phyloP scores from a whole-genome alignment of 92 coral and sea anemone genomes.

The Zoanthus solanderi region DNA sequence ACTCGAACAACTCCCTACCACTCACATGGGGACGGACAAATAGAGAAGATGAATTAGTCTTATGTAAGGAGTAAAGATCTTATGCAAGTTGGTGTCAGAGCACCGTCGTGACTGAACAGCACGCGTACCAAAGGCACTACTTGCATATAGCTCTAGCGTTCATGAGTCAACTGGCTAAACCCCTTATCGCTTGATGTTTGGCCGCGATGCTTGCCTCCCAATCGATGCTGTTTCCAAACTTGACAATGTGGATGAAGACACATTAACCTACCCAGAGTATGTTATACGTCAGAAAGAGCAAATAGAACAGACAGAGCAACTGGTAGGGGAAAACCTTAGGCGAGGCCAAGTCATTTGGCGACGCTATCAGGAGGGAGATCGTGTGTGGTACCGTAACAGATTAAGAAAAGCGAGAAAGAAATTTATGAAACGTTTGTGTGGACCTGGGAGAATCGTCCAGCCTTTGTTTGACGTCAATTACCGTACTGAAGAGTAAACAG shows the following conservation, averaged over 20 bases:
- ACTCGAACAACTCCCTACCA: conserved; percentile 48
- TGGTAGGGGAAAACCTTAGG: conserved; percentile 43
- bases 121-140: conserved; percentile 38
- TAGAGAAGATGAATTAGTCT: conserved; percentile 48
- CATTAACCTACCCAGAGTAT: conserved; percentile 43
- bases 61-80: too few relatives aligned
- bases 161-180: conserved; percentile 54
- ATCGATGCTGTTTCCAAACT: conserved; percentile 34
- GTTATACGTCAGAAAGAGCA: conserved; percentile 36
- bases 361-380: conserved; percentile 39
- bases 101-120: not conserved
- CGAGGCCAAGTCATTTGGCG: conserved; percentile 15
- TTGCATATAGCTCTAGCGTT: conserved; percentile 51
- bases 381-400: conserved; percentile 57
- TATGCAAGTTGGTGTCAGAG: too few relatives aligned
- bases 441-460: conserved; percentile 54
- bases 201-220: conserved; percentile 44
- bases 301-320: conserved; percentile 34
- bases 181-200: conserved; percentile 52
- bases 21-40: not conserved
- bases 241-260: conserved; percentile 17
- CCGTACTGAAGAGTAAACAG: conserved; percentile 53
- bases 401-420: conserved; percentile 14
- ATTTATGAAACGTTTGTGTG: conserved; percentile 8
- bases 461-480: conserved; percentile 52